phyloP scores from a whole-genome alignment of 2,113 vertebrate species.

The Redunca redunca region DNA sequence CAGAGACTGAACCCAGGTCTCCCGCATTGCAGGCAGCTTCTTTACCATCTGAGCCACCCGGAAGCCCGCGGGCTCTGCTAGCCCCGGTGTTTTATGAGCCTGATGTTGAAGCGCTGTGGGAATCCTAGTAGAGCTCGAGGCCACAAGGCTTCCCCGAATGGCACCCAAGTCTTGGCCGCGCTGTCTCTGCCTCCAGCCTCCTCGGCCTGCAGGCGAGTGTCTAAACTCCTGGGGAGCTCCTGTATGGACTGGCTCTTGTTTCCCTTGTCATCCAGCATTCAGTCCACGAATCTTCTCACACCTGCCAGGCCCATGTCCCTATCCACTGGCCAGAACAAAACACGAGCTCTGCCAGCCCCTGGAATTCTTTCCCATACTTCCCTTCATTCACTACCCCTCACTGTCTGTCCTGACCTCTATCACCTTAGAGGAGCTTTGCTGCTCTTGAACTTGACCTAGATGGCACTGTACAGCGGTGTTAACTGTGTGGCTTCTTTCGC shows the following conservation, averaged over 20 bases:
- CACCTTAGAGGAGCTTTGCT: neutral
- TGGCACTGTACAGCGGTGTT: neutral
- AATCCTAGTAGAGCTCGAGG: neutral
- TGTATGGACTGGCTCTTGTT: neutral
- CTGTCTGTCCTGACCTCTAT: neutral
- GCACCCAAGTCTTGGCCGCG: neutral
- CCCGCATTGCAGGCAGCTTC: neutral
- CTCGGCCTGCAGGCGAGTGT: neutral
- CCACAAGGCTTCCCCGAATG: neutral
- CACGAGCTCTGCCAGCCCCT: neutral
- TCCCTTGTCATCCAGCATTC: accelerated
- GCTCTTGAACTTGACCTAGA: neutral
- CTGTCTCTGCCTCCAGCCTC: neutral
- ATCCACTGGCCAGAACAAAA: neutral
- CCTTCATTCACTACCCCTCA: neutral
- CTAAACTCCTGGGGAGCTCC: neutral
- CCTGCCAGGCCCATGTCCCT: neutral
- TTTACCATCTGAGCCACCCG: neutral
- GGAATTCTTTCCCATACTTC: neutral
- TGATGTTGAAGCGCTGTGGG: neutral
- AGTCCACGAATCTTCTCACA: neutral
- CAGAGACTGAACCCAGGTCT: neutral
- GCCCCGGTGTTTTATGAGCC: neutral
- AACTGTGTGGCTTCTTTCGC: neutral
- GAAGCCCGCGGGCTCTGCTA: accelerated